Evolutionary conservation across 2,888 invertebrate species (phyloP).

Genomic region (Apantesis nais): DNA sequence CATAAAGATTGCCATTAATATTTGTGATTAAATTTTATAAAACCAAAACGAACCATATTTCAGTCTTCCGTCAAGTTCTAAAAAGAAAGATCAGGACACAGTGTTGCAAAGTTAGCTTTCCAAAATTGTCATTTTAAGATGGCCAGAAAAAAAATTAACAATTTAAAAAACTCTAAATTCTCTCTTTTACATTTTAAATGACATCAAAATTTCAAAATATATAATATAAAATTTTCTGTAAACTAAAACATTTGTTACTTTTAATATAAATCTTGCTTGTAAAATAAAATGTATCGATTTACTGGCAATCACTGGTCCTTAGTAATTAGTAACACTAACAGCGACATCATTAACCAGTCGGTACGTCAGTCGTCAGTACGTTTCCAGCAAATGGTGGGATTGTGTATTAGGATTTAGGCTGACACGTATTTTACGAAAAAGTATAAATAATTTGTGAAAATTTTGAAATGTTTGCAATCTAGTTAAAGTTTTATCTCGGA

Average conservation of each 20-base stretch:
- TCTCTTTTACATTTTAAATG: too few species aligned
- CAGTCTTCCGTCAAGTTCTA: constrained; percentile 69
- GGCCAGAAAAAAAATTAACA: not conserved
- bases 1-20: constrained; percentile 59
- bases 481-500: constrained; percentile 35
- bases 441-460: constrained; percentile 72
- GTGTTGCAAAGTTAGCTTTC: not conserved
- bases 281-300: not conserved
- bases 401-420: constrained; percentile 70
- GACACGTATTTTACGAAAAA: constrained; percentile 81
- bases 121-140: not conserved
- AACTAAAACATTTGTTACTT: too few species aligned
- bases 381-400: constrained; percentile 84
- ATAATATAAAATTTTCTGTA: too few species aligned
- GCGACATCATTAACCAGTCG: constrained; percentile 29
- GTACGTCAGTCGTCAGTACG: constrained; percentile 68
- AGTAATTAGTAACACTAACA: constrained; percentile 15
- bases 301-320: constrained; percentile 3
- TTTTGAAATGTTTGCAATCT: constrained; percentile 51
- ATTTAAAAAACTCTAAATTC: not conserved
- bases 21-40: constrained; percentile 57
- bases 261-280: too few species aligned
- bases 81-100: constrained; percentile 18
- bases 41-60: constrained; percentile 78
- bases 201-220: too few species aligned